Evolutionary conservation across 2,797 vertebrate species (phyloP), one percentile per base, ranked within the genome.

Genomic region (Kryptolebias ocellatus): DNA sequence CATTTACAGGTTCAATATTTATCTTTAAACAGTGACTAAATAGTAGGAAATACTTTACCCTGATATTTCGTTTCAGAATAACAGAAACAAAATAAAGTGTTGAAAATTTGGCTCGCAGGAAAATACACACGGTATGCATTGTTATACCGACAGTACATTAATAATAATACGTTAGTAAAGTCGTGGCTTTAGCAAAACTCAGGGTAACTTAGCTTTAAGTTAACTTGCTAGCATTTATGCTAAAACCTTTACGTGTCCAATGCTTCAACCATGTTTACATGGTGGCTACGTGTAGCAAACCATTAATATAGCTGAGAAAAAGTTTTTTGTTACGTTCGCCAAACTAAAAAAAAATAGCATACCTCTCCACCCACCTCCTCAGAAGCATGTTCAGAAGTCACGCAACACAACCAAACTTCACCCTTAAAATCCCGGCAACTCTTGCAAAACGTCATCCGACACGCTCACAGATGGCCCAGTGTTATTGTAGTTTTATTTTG

Each of bases 371-470:
- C 59, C 39, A 84, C 79, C 77, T 83, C 64, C 56, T 62, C 6
- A 2, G 11, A 1, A 50, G 31, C 79, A 75, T 83, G 63, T 54
- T 62, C 6, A 2, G 11, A 2, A 49, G 29, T 4, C 15, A 29
- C 17, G 46, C 4, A 16, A 34, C 5, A 39, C 39, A 4, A 15
- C 16, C 53, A 1, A 31, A 73, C 5, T 56, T 52, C 9, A 51
- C 27, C 15, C 31, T 12, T 27, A 71, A 86, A 86, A n/a, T 85
- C 89, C 87, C 87, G 86, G 90, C 73, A 87, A 87, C 70, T 85
- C 80, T 82, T 66, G 79, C 70, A 78, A 70, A 72, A 47, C 2
- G 18, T 42, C 1, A 28, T n/a, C 67, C 67, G 72, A 31, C 63
- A 8, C 74, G 54, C 39, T 47, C 20, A 9, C 16, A 0, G 1